Conservation (phyloP, 2,113 vertebrate species). For the Catagonus wagneri region DNA sequence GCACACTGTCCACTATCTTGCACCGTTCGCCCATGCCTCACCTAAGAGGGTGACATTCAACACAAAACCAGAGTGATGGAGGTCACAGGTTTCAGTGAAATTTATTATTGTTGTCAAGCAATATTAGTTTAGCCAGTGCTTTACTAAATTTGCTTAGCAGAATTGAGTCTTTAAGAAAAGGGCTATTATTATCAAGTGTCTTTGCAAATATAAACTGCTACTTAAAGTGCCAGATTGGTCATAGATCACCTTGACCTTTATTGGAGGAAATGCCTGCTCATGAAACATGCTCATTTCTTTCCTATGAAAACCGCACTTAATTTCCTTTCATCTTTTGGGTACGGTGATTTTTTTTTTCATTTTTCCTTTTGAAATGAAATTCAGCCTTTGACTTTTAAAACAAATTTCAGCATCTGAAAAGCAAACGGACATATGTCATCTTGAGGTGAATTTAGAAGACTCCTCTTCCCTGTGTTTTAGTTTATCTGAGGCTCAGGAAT, state of each 20-base stretch:
- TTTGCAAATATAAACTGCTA: conserved; percentile 55
- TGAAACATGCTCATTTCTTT: background rate
- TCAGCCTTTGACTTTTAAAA: background rate
- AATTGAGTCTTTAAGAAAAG: conserved; percentile 71
- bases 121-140: conserved; percentile 78
- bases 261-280: background rate
- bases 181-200: conserved; percentile 62
- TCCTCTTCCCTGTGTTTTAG: background rate
- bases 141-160: conserved; percentile 81
- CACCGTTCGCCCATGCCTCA: conserved; percentile 74
- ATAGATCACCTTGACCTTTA: background rate
- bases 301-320: background rate
- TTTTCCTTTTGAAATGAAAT: background rate
- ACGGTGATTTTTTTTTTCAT: background rate
- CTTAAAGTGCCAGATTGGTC: background rate
- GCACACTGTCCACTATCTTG: conserved; percentile 59
- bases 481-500: background rate
- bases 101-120: conserved; percentile 83
- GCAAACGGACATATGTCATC: background rate
- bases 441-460: background rate
- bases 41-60: conserved; percentile 82
- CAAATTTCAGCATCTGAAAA: background rate
- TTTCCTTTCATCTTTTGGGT: background rate
- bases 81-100: conserved; percentile 73
- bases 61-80: conserved; percentile 84